phyloP scores from a whole-genome alignment of 2,113 vertebrate genomes.

The Campylorhamphus procurvoides region DNA sequence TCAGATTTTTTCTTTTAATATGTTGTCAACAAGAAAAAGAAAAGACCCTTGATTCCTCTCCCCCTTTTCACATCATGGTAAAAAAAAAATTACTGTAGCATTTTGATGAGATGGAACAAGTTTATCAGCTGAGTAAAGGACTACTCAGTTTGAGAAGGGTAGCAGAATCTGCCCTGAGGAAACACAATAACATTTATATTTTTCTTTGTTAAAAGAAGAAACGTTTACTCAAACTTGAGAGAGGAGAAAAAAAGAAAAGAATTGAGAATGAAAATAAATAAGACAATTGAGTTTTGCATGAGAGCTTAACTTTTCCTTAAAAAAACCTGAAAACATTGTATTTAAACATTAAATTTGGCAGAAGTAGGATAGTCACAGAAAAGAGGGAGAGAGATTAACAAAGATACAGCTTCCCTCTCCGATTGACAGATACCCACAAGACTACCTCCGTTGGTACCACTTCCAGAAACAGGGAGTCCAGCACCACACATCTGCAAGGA shows the following conservation, averaged over 20 bases:
- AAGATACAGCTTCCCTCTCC: slow-evolving; percentile 51
- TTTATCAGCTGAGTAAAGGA: background rate
- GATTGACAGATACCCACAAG: slow-evolving; percentile 88
- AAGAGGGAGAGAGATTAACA: slow-evolving; percentile 24
- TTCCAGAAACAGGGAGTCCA: slow-evolving; percentile 78
- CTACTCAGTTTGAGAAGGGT: background rate
- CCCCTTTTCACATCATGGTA: slow-evolving; percentile 8
- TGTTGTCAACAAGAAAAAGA: background rate
- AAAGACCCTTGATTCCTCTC: slow-evolving; percentile 9
- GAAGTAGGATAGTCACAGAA: background rate
- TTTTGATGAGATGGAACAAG: background rate
- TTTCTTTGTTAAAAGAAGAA: background rate
- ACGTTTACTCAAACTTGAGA: background rate
- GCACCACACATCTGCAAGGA: slow-evolving; percentile 98
- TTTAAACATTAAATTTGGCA: background rate
- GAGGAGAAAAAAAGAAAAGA: background rate
- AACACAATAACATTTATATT: background rate
- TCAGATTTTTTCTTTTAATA: background rate
- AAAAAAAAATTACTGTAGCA: background rate
- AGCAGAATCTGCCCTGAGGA: background rate
- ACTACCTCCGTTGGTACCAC: slow-evolving; percentile 86
- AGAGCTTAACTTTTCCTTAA: background rate
- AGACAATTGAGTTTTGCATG: background rate
- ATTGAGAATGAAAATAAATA: background rate
- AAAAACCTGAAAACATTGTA: background rate